Evolutionary conservation across 1,140 invertebrate genomes (phyloP).

Genomic region (Tetraneura akinire): DNA sequence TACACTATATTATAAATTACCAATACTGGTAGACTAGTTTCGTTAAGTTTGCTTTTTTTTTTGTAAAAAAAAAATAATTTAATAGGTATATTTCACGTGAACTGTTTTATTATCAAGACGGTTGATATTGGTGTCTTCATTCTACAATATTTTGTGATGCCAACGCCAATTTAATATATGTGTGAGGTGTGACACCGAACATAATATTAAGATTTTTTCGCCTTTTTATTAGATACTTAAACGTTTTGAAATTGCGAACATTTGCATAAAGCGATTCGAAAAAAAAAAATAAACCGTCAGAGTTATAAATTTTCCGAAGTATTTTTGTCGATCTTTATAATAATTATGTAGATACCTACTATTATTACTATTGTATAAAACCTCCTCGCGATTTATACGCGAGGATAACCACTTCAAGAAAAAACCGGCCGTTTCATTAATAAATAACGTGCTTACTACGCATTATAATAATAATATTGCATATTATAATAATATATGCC

Average conservation of each 20-base stretch:
- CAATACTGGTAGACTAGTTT: conserved; percentile 16
- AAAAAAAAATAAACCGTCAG: neutral
- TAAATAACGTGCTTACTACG: conserved; percentile 5
- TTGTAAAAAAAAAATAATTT: neutral
- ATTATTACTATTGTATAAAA: neutral
- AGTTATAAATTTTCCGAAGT: neutral
- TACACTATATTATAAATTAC: neutral
- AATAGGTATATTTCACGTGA: neutral
- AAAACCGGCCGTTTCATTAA: conserved; percentile 20
- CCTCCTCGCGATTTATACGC: neutral
- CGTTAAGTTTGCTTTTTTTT: neutral
- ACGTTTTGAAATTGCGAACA: neutral
- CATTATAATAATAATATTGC: neutral
- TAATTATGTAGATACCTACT: too few species aligned
- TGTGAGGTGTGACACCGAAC: neutral
- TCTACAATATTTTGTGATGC: neutral
- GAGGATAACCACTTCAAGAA: neutral
- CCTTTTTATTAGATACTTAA: conserved; percentile 11
- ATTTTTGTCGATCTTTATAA: neutral
- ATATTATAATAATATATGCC: too few species aligned
- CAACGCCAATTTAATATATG: neutral
- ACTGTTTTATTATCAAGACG: neutral
- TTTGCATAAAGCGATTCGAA: conserved; percentile 28
- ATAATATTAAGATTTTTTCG: neutral
- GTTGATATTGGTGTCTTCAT: neutral